Conservation (phyloP, 2,113 vertebrate species). For the Nothoprocta pentlandii region DNA sequence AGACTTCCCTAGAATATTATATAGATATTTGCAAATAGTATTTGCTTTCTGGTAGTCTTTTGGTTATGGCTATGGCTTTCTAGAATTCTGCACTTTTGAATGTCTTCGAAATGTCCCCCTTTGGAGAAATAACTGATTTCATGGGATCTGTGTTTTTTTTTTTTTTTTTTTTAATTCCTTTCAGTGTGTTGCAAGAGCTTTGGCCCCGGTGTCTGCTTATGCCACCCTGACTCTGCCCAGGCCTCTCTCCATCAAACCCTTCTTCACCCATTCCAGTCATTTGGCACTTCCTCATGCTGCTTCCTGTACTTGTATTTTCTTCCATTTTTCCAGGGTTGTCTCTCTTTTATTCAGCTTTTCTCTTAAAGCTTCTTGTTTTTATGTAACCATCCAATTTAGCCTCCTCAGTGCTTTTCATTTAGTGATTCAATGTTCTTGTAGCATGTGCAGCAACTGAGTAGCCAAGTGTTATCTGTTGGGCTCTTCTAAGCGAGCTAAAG, state of each 20-base stretch:
- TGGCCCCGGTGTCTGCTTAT: background rate
- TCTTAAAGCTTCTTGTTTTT: background rate
- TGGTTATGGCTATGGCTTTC: background rate
- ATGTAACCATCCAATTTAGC: background rate
- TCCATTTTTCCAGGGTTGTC: background rate
- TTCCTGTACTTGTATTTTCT: background rate
- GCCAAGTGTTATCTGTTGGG: background rate
- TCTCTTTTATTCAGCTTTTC: background rate
- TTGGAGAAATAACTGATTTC: slow-evolving; percentile 26
- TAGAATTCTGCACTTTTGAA: background rate
- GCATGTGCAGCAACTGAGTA: background rate
- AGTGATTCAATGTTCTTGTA: background rate
- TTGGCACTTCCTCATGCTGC: background rate
- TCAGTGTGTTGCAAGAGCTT: background rate
- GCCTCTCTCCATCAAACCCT: background rate
- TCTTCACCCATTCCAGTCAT: background rate
- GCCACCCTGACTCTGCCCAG: background rate
- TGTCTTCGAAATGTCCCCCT: background rate
- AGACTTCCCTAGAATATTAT: background rate
- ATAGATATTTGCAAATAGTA: background rate
- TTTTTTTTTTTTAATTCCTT: background rate
- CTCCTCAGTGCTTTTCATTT: background rate
- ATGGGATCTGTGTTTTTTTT: background rate
- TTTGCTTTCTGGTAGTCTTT: slow-evolving; percentile 27
- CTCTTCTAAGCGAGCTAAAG: background rate